Base-by-base conservation (phyloP, 1,140 invertebrate species). In the Drosophila lini region DNA sequence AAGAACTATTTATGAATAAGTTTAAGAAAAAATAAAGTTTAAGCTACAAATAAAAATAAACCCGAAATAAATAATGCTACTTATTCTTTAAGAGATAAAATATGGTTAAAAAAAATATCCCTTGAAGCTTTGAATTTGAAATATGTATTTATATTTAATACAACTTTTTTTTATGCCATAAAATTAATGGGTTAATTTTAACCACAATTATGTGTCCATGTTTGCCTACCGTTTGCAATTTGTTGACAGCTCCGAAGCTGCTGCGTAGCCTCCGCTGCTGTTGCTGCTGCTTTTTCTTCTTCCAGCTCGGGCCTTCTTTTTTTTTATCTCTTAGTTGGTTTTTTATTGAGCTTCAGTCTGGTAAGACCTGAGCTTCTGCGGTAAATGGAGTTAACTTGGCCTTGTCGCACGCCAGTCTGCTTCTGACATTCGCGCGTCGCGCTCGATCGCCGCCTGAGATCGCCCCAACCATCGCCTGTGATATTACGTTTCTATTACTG, bases 381-480 rank as follows among this genome's bases (percentile, higher is more conserved):
- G 83, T 85, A 89, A 89, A 89, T 84, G 78, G 88, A 89, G 84
- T 89, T 60, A 64, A 48, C 78, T 80, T 65, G 80, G 80, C 84
- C 84, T 89, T 89, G 84, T 81, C 84, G 78, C 80, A 64, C 63
- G 77, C 70, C 84, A 89, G 84, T 89, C 80, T 81, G 50, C 65
- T 68, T 74, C 64, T 80, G 74, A 70, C 80, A 63, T 80, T 83
- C 68, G 81, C 71, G 65, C 65, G 62, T 60, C 62, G 69, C 74
- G 60, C 76, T 83, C 68, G 77, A 57, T 71, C 78, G 53, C 36
- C 41, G 50, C 56, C 52, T 52, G 52, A 55, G 36, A 38, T 55
- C 34, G 50, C 52, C 32, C 61, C 60, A 32, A 4, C 64, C 60
- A 40, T 69, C 74, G 67, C 47, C 60, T 74, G 77, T 80, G 69